These are phyloP conservation scores for Ovis aries DNA, from an alignment of 2,113 vertebrate genomes.

Conservation along the genomic window DNA sequence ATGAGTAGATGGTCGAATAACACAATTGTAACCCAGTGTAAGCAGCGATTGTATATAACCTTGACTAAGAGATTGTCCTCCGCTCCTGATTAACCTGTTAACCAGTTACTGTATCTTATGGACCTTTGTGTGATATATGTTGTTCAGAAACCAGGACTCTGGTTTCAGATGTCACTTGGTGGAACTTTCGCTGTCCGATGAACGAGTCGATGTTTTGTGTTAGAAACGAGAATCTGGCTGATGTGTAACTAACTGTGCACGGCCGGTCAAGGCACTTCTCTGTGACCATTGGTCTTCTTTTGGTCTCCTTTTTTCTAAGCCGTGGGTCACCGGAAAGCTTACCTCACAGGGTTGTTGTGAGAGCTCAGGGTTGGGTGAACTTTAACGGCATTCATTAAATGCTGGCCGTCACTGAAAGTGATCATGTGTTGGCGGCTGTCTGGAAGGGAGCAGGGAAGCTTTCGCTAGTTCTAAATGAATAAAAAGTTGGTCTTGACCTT, in stretches of 20 bases:
- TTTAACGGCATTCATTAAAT: neutral
- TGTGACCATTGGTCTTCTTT: neutral
- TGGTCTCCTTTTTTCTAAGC: neutral
- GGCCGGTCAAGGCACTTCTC: no score
- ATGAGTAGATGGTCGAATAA: neutral
- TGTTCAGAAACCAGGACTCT: neutral
- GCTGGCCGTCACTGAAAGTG: neutral
- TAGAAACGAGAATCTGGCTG: neutral
- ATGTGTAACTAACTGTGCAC: fast-evolving
- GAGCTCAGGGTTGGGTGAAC: neutral
- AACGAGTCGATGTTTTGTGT: neutral
- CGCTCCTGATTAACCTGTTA: neutral
- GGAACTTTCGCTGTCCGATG: neutral
- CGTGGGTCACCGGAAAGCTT: neutral
- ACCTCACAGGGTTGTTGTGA: conserved; percentile 21
- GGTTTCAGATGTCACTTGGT: neutral
- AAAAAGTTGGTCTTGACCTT: neutral
- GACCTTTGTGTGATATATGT: neutral
- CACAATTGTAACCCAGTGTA: neutral
- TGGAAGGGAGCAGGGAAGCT: neutral
- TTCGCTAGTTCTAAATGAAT: neutral
- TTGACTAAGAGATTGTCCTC: neutral
- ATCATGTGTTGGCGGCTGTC: neutral
- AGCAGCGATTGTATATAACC: neutral
- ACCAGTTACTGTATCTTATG: neutral